Evolutionary conservation across 2,113 vertebrate genomes (phyloP).

Genomic region (Neolamprologus falcicula): DNA sequence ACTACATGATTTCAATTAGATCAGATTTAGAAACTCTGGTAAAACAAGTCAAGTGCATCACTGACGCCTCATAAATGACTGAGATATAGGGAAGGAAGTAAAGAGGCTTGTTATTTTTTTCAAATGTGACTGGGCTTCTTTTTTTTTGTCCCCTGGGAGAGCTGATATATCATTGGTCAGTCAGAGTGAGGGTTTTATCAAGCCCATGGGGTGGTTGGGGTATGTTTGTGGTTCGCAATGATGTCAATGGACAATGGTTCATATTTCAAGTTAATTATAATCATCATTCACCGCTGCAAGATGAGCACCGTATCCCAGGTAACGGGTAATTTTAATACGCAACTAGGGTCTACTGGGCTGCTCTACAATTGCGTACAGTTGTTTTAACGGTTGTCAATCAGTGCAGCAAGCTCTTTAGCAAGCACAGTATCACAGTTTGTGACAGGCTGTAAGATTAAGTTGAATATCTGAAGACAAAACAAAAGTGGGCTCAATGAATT

Average conservation of each 20-base stretch:
- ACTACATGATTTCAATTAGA: constrained; percentile 60
- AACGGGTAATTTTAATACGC: constrained; percentile 33
- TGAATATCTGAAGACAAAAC: neutral
- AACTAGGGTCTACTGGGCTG: constrained; percentile 6
- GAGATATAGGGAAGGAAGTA: neutral
- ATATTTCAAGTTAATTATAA: constrained; percentile 60
- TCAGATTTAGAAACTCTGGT: constrained; percentile 32
- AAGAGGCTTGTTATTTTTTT: constrained; percentile 2
- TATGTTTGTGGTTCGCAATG: constrained; percentile 25
- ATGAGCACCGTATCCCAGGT: constrained; percentile 30
- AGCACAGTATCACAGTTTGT: neutral
- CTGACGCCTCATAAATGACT: constrained; percentile 41
- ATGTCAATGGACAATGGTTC: constrained; percentile 61
- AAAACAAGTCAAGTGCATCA: constrained; percentile 53
- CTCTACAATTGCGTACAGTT: neutral
- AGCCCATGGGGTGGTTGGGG: constrained; percentile 38
- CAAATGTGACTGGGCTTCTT: neutral
- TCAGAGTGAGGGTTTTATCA: constrained; percentile 4
- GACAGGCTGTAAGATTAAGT: neutral
- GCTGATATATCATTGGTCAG: neutral
- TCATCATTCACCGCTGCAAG: neutral
- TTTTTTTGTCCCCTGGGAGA: constrained; percentile 8
- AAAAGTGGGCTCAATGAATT: neutral
- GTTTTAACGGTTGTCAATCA: neutral
- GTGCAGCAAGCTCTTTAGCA: neutral